Conservation (phyloP, 2,113 vertebrate genomes). For the Formicarius rufipectus region DNA sequence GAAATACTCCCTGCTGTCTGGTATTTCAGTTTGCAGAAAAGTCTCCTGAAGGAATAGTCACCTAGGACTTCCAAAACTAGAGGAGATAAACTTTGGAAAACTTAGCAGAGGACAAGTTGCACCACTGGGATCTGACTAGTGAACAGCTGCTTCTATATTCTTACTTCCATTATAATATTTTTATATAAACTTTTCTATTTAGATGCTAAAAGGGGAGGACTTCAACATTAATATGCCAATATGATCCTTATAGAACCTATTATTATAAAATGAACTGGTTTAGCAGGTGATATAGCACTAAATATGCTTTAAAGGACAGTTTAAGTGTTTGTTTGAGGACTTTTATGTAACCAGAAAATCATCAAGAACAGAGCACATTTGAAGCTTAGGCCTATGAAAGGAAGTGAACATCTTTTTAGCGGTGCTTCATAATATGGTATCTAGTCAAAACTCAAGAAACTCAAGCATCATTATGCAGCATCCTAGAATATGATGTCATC, state of each 20-base stretch:
- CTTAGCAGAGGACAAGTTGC: background rate
- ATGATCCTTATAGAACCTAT: background rate
- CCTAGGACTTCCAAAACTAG: background rate
- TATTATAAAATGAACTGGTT: background rate
- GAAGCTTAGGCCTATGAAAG: background rate
- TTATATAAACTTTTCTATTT: background rate
- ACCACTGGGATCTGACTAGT: background rate
- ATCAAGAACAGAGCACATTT: background rate
- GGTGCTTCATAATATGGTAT: background rate
- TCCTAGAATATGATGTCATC: background rate
- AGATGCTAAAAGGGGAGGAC: background rate
- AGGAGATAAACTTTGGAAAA: background rate
- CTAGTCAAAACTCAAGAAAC: background rate
- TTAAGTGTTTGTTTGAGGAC: background rate
- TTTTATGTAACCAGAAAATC: background rate
- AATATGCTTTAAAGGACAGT: background rate
- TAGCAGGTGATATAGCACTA: background rate
- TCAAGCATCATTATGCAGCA: background rate
- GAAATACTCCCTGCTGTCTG: background rate
- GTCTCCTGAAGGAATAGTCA: background rate
- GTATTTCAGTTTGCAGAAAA: background rate
- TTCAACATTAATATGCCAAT: background rate
- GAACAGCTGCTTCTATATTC: background rate
- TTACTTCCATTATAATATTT: background rate
- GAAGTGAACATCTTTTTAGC: background rate